A percentile compares a stretch with the other conserved stretches of the same genome.
These are phyloP conservation scores for Lysiphlebus fabarum DNA, from an alignment of 1,140 invertebrate genomes.

Conservation along the genomic window DNA sequence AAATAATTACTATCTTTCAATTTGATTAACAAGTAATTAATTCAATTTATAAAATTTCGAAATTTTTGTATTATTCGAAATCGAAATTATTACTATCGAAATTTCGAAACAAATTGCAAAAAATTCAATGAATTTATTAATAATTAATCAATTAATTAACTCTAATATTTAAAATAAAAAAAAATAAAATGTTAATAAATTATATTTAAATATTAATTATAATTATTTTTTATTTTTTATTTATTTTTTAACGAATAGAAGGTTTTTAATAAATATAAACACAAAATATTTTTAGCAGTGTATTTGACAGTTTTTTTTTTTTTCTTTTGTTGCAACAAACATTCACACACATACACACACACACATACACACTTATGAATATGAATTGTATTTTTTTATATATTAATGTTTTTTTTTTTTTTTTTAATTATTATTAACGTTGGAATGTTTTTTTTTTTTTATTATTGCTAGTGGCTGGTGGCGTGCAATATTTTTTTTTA, in stretches of 20 bases:
- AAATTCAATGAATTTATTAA: too few species aligned
- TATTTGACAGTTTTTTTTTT: constrained; percentile 52
- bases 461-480: constrained; percentile 49
- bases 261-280: constrained; percentile 24
- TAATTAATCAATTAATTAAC: too few species aligned
- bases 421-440: constrained; percentile 29
- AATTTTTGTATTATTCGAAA: too few species aligned
- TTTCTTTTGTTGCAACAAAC: constrained; percentile 41
- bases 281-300: constrained; percentile 40
- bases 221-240: too few species aligned
- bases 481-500: constrained; percentile 31
- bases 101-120: too few species aligned
- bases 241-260: constrained; percentile 10
- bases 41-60: too few species aligned
- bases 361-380: constrained; percentile 47
- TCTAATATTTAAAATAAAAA: too few species aligned
- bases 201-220: not conserved
- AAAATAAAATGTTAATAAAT: too few species aligned
- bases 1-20: too few species aligned
- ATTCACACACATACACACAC: constrained; percentile 47
- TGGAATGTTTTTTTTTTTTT: constrained; percentile 50
- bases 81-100: too few species aligned
- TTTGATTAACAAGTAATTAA: too few species aligned
- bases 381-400: constrained; percentile 29
- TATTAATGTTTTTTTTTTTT: constrained; percentile 19